Evolutionary conservation across 2,113 vertebrate species (phyloP), one percentile per base, ranked within the genome.

Genomic region (Lipophrys pholis): DNA sequence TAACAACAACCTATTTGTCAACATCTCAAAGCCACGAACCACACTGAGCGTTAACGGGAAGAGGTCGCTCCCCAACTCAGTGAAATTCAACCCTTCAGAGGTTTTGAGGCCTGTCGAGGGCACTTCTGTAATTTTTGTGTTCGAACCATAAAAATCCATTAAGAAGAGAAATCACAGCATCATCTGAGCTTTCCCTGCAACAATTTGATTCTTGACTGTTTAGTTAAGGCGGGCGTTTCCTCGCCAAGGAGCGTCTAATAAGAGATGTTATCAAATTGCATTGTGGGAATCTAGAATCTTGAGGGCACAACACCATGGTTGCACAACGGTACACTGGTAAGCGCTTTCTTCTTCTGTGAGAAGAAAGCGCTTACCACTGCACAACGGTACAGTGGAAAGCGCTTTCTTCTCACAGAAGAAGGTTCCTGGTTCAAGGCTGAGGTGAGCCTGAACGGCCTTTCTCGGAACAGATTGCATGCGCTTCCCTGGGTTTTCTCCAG

Each of bases 1-100:
- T 45, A 63, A 58, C 51, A 54, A 68, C 40, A 49, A 12, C 65
- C 42, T 53, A 39, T 57, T 65, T 11, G 53, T 71, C 64, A 73
- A 62, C 76, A 57, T 63, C 40, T 8, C 10, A 11, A 50, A 53
- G 30, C 14, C 14, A 15, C 16, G 11, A 63, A 53, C 21, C 48
- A 17, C 64, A 30, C 40, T 48, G n/a, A 55, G 68, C 11, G 2
- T 45, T 12, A 38, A 38, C 30, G 38, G 36, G n/a, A 14, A 52
- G 3, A 9, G 48, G 15, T 2, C 17, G 21, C 21, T 30, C 21
- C 21, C 6, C 6, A 48, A 39, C 36, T 12, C 7, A 9, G 14
- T 15, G 15, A 9, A 15, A 16, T 15, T n/a, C 7, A 48, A 8
- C 8, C 56, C 6, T 41, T 9, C 50, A 11, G 10, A 14, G 45